Evolutionary conservation across 2,888 invertebrate species (phyloP).

Genomic region (Rhagonycha fulva): DNA sequence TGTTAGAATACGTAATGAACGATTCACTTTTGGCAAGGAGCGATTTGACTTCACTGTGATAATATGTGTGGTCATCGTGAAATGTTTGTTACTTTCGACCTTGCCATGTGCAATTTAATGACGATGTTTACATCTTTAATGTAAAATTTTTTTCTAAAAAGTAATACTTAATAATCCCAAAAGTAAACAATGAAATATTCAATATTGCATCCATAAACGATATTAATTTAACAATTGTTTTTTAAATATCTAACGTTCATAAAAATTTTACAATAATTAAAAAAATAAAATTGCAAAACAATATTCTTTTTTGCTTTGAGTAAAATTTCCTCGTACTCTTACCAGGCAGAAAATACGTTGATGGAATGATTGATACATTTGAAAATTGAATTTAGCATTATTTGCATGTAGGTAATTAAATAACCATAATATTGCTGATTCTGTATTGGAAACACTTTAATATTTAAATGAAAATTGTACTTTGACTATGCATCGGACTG

Average conservation of each 20-base stretch:
- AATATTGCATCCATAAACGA: too few relatives aligned
- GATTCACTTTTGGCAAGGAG: conserved; percentile 16
- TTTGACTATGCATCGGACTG: neutral
- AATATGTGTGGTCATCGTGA: conserved; percentile 21
- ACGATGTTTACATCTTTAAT: conserved; percentile 2
- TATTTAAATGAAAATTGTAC: neutral
- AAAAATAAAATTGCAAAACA: too few relatives aligned
- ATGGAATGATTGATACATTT: neutral
- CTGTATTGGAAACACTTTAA: too few relatives aligned
- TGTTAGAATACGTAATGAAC: conserved; percentile 26
- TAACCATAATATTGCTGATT: neutral
- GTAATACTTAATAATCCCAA: neutral
- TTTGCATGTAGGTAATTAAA: neutral
- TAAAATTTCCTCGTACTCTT: too few relatives aligned
- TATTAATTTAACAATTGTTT: too few relatives aligned
- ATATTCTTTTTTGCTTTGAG: too few relatives aligned
- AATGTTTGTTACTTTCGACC: conserved; percentile 18
- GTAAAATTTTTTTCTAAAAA: neutral
- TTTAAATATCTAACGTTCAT: too few relatives aligned
- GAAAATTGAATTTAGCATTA: neutral
- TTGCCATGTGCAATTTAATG: conserved; percentile 8
- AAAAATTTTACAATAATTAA: too few relatives aligned
- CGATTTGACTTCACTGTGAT: conserved; percentile 9
- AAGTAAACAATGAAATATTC: neutral
- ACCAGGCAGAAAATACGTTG: neutral